Evolutionary conservation across 2,113 vertebrate species (phyloP).

Genomic region (Probosciger aterrimus): DNA sequence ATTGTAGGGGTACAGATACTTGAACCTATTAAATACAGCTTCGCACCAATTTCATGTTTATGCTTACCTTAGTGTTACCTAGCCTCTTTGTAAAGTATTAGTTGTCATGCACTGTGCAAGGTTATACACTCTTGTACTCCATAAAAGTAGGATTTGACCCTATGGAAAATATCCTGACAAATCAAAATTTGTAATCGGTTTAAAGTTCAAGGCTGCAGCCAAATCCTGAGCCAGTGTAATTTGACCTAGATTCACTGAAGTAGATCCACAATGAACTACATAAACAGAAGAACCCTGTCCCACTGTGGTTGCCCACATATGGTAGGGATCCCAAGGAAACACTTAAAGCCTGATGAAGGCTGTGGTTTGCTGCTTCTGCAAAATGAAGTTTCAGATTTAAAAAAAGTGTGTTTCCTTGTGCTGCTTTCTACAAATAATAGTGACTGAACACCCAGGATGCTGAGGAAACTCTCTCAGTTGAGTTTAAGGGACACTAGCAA

Average conservation of each 20-base stretch:
- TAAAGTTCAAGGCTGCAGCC: constrained; percentile 55
- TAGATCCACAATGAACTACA: not conserved
- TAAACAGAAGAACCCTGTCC: not conserved
- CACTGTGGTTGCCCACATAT: not conserved
- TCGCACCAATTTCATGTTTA: fast-evolving
- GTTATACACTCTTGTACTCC: not conserved
- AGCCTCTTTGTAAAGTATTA: not conserved
- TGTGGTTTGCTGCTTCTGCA: not conserved
- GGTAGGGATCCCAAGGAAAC: not conserved
- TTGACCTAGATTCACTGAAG: constrained; percentile 47
- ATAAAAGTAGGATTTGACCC: constrained; percentile 29
- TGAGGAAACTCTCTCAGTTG: not conserved
- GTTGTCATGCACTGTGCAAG: not conserved
- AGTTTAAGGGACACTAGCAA: not conserved
- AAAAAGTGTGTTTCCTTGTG: not conserved
- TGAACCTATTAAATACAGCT: not conserved
- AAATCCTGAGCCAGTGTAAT: constrained; percentile 54
- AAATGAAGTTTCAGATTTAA: not conserved
- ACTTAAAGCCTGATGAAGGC: not conserved
- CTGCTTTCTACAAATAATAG: not conserved
- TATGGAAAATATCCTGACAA: constrained; percentile 43
- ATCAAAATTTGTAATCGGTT: constrained; percentile 57
- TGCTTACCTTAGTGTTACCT: not conserved
- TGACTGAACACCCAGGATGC: not conserved
- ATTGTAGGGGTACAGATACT: not conserved